Base-by-base conservation (phyloP, 2,113 vertebrate species). In the Nansenia antarctica region DNA sequence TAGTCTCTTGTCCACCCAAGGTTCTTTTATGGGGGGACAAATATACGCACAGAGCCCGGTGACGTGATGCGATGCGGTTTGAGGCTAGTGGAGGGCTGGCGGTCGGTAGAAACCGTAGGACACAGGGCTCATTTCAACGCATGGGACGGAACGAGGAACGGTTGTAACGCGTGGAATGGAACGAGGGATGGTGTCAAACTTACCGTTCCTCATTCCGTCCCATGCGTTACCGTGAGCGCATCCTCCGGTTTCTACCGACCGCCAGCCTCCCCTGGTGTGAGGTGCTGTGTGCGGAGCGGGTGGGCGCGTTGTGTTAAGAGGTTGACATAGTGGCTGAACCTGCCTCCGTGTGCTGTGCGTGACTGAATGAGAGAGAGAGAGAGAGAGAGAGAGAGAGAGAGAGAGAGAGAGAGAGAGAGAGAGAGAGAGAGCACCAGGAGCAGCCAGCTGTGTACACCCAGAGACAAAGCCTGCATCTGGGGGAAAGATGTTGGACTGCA, bases 361-460 rank as follows among this genome's bases (percentile, higher is more conserved):
- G 39, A 15, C 39, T 42, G 39, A 42, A 4, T 42, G 39, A 42
- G 39, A 42, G 14, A 1, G 35, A 37, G 35, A 6, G 35, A 37
- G 35, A 11, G 5, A 37, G 35, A 37, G 35, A 37, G 11, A 6
- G 35, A 37, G 35, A 11, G 35, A 11, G 35, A 37, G 5, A 37
- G 11, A 37, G 35, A 6, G 11, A 37, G 35, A 37, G 35, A 37
- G 5, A 37, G 5, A 11, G 35, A 37, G 5, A n/a, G 69, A 71
- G 20, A 30, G 47, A 79, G 67, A 72, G 64, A 49, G 68, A 70
- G 63, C 32, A 68, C 47, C 63, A 54, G 45, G 52, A 59, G 72
- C 72, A 74, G 76, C 65, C 77, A 78, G 79, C 79, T 77, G 73
- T 83, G 82, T 79, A 49, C 59, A 79, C 66, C 45, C 24, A 45